Evolutionary conservation across 2,888 invertebrate species (phyloP), one percentile per base, ranked within the genome.

Genomic region (Oscheius sp.): DNA sequence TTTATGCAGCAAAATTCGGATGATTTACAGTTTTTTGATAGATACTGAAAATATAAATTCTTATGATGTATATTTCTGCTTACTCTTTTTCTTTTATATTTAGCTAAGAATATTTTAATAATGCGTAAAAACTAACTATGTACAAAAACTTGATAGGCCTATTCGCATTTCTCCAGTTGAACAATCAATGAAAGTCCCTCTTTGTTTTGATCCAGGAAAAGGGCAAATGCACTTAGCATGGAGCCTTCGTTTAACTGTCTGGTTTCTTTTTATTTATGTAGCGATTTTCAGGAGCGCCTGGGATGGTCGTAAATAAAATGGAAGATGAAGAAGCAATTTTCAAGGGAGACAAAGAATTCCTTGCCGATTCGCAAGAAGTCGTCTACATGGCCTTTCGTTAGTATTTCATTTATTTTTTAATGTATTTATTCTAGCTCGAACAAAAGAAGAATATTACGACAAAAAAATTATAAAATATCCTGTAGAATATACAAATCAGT

Each of bases 401-500:
- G 75, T 63, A 37, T 34, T 67, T 37, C 46, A 46, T 29, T 33
- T 48, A 12, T 63, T 29, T 2, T 2, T 23, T 61, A 23, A 6
- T 1, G 6, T 20, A 20, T 20, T 20, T 34, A 3, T 58, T 58
- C 31, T 31, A 64, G 48, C 33, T 27, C 31, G 31, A 10, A 17
- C 15, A 2, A 31, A 42, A 10, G 1, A 45, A 29, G 48, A 46
- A 3, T 48, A 48, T 31, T n/a, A 6, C 20, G 5, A n/a, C 3
- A n/a, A n/a, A 52, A 65, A 42, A 17, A 3, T 0, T 4, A 33
- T 53, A 6, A 61, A 37, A 5, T 79, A 73, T 50, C 89, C 90
- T 39, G 94, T 95, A 0, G 91, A 92, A 67, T 94, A 95, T 92
- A 92, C 93, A 63, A 94, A 96, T 89, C 95, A 96, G 88, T 91